Percentiles rank a stretch among this genome's conserved stretches.
phyloP scores from a whole-genome alignment of 2,797 vertebrate genomes.

The Melopsittacus undulatus region DNA sequence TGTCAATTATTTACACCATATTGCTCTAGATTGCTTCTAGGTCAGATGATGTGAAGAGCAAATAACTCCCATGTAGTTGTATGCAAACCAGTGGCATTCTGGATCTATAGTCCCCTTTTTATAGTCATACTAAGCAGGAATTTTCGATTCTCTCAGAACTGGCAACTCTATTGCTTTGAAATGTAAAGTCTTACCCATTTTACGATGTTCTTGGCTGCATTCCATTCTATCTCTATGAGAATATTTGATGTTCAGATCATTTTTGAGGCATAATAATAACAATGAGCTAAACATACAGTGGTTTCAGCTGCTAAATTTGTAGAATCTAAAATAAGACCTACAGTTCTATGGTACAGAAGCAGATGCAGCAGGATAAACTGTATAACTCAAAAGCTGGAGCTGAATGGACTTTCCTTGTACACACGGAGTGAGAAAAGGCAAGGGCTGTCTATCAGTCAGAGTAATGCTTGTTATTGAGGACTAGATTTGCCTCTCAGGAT shows the following conservation, averaged over 20 bases:
- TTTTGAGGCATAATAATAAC: not conserved
- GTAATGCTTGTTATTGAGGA: not conserved
- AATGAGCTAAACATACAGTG: not conserved
- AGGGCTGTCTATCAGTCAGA: not conserved
- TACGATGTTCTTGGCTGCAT: not conserved
- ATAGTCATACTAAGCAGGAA: not conserved
- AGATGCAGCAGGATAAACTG: not conserved
- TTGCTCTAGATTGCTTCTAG: not conserved
- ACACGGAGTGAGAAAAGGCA: not conserved
- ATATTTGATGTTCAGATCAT: not conserved
- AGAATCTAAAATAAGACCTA: not conserved
- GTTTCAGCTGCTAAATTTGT: not conserved
- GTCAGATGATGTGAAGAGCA: not conserved
- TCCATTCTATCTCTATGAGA: not conserved
- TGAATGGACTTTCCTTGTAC: not conserved
- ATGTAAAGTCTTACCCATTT: not conserved
- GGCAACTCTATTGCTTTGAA: not conserved
- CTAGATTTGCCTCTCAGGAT: not conserved
- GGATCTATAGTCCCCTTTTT: not conserved
- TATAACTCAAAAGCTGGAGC: not conserved
- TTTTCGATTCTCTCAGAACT: not conserved
- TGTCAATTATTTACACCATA: not conserved
- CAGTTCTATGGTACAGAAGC: accelerated
- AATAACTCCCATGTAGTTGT: not conserved
- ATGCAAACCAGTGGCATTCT: not conserved